Base-by-base conservation (phyloP, 2,797 vertebrate genomes). In the Rhinatrema bivittatum region DNA sequence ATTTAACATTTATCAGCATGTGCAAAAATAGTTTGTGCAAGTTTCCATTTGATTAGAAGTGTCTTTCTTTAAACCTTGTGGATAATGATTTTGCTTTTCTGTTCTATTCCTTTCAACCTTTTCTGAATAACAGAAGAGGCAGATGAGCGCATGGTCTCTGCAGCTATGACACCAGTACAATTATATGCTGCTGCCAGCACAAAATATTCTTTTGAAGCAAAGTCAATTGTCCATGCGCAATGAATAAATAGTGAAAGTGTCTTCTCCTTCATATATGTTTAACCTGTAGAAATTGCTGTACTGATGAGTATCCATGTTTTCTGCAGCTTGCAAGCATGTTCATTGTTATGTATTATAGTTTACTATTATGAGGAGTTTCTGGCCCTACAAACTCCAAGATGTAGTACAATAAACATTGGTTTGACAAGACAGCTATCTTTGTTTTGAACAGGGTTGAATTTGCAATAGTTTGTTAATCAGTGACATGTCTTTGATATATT, bases 51-150 rank as follows among this genome's bases (percentile, higher is more conserved):
- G 20, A 8, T 24, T 7, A 37, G 37, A 39, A 29, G n/a, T 18
- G 7, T 24, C 13, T 23, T 40, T 22, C 2, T 28, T 26, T 7
- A 10, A 12, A 21, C 38, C 46, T 42, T 27, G 18, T 39, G n/a
- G 8, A 9, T 11, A 39, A 39, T 9, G 11, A 39, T 25, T 50
- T 4, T 41, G 40, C 45, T n/a, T 16, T 22, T 20, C 32, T 15
- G 12, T 3, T 39, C 40, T 50, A 62, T 79, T 73, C 53, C 46
- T 56, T 21, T 14, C 35, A 40, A 11, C 12, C 19, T 44, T 47
- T 27, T 16, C 24, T 42, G 31, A 9, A 41, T 3, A 3, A 8
- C 40, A 38, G 32, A 27, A 28, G n/a, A 50, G 38, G 36, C 24
- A 20, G 28, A 24, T 10, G 40, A 46, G 8, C 32, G n/a, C 23